Conservation (phyloP, 2,113 vertebrate species). For the Cochlearius cochlearius region DNA sequence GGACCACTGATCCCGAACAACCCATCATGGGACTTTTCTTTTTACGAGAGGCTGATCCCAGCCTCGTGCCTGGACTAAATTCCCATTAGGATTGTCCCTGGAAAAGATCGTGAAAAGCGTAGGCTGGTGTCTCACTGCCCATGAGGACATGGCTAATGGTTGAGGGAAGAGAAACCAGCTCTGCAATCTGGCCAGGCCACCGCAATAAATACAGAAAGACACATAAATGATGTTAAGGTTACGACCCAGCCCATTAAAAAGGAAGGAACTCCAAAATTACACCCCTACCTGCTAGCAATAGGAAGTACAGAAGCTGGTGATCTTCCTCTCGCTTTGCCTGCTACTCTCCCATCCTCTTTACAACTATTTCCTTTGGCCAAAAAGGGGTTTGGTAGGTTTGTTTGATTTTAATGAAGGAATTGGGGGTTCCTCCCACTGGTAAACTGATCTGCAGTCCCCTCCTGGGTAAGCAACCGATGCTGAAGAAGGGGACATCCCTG, state of each 20-base stretch:
- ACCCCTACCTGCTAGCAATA: conserved; percentile 42
- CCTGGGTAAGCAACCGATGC: neutral
- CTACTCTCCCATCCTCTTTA: neutral
- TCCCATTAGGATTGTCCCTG: neutral
- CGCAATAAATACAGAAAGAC: neutral
- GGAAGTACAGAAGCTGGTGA: neutral
- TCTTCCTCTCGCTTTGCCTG: neutral
- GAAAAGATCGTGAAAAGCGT: neutral
- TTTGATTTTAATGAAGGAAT: neutral
- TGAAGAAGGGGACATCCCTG: neutral
- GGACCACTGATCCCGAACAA: neutral
- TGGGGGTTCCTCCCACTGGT: accelerated
- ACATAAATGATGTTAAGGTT: conserved; percentile 15
- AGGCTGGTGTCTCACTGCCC: neutral
- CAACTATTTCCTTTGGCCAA: neutral
- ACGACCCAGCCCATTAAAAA: neutral
- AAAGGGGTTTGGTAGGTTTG: neutral
- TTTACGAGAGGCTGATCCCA: neutral
- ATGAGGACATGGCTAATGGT: neutral
- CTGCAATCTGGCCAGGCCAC: neutral
- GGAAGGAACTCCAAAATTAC: conserved; percentile 55
- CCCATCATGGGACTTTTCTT: neutral
- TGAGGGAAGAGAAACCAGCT: neutral
- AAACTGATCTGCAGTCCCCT: neutral
- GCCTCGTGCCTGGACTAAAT: neutral